Evolutionary conservation across 2,113 vertebrate species (phyloP).

Genomic region (Planiliza haematocheilus): DNA sequence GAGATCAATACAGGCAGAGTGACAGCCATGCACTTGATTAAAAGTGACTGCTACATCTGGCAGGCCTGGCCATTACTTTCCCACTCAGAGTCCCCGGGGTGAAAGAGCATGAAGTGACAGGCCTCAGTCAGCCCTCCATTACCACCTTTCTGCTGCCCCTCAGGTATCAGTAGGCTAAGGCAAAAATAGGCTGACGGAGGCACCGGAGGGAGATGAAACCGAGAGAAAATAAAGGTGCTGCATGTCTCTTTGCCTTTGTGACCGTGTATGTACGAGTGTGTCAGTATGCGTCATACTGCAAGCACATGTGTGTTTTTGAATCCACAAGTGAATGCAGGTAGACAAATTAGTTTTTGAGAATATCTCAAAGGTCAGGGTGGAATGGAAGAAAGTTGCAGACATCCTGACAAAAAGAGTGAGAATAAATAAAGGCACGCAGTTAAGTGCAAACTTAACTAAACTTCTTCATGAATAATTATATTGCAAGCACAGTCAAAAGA

Average conservation of each 20-base stretch:
- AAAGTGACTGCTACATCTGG: slow-evolving; percentile 88
- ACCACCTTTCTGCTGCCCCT: slow-evolving; percentile 79
- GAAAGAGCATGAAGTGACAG: slow-evolving; percentile 84
- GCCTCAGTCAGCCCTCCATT: slow-evolving; percentile 83
- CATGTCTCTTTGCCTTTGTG: slow-evolving; percentile 46
- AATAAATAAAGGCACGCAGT: background rate
- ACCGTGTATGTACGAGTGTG: slow-evolving; percentile 25
- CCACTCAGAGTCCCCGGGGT: slow-evolving; percentile 79
- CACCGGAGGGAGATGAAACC: slow-evolving; percentile 52
- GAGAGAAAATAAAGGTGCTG: slow-evolving; percentile 50
- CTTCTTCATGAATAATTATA: slow-evolving; percentile 52
- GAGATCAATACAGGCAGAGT: slow-evolving; percentile 83
- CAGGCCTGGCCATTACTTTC: slow-evolving; percentile 84
- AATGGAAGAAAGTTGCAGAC: background rate
- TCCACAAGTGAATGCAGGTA: slow-evolving; percentile 34
- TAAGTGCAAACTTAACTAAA: slow-evolving; percentile 36
- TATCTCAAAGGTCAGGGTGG: slow-evolving; percentile 18
- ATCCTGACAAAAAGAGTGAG: background rate
- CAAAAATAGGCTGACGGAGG: slow-evolving; percentile 72
- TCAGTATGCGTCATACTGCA: slow-evolving; percentile 22
- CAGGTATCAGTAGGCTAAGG: slow-evolving; percentile 71
- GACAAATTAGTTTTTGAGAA: slow-evolving; percentile 13
- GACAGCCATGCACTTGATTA: slow-evolving; percentile 85
- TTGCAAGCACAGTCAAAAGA: slow-evolving; percentile 32
- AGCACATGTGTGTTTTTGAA: slow-evolving; percentile 23